Evolutionary conservation across 2,888 invertebrate species (phyloP).

Genomic region (Pseudococcus jackbeardsleyi): DNA sequence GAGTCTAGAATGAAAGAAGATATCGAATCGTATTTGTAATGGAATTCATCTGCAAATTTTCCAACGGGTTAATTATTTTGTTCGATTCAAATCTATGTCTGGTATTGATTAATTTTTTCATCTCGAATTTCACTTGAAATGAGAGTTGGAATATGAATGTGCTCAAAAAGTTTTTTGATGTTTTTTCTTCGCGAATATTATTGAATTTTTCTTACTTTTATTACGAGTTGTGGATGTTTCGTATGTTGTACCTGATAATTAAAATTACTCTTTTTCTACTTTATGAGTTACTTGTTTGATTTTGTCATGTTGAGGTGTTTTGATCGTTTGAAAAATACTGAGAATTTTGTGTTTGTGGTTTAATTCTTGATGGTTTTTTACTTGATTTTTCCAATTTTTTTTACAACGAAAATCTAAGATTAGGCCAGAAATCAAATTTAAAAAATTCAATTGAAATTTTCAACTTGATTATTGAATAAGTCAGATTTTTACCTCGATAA

Average conservation of each 20-base stretch:
- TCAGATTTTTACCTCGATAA: no score
- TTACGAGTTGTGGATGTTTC: constrained; percentile 23
- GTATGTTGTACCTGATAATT: constrained; percentile 47
- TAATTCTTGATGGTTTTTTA: no score
- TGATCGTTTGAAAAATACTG: no score
- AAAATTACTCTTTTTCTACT: constrained; percentile 42
- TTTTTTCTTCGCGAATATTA: not conserved
- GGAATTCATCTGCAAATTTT: not conserved
- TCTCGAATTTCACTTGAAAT: not conserved
- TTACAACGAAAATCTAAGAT: no score
- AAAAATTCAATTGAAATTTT: no score
- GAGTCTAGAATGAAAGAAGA: constrained; percentile 40
- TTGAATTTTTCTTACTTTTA: not conserved
- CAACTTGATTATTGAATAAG: no score
- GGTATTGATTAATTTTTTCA: not conserved
- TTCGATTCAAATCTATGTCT: not conserved
- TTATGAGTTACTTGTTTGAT: not conserved
- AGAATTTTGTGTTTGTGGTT: no score
- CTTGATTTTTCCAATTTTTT: no score
- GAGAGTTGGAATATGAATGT: no score
- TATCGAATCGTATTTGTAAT: constrained; percentile 42
- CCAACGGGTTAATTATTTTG: not conserved
- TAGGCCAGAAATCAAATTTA: no score
- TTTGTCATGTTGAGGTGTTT: not conserved
- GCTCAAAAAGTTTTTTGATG: no score